A percentile compares a stretch with the other conserved stretches of the same genome.
Evolutionary conservation across 2,113 vertebrate species (phyloP).

Genomic region (Dendropsophus ebraccatus): DNA sequence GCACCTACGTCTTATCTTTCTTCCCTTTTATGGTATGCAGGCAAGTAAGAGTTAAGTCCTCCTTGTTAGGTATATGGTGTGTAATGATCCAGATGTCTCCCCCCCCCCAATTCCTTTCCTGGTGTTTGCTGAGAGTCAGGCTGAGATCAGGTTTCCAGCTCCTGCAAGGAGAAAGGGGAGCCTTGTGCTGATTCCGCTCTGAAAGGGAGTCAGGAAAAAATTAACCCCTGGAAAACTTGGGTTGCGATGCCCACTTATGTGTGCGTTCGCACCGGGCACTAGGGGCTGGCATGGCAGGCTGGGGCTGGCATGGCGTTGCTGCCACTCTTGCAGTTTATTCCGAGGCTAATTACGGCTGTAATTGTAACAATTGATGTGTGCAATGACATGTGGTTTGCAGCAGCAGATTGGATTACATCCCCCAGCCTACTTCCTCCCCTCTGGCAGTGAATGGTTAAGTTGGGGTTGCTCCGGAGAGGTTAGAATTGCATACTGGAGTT

Average conservation of each 20-base stretch:
- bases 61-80: constrained; percentile 44
- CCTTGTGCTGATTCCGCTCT: constrained; percentile 58
- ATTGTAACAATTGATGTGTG: constrained; percentile 41
- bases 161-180: constrained; percentile 55
- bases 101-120: constrained; percentile 56
- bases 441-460: constrained; percentile 41
- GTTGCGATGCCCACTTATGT: background rate
- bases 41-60: constrained; percentile 38
- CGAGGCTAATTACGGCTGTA: constrained; percentile 37
- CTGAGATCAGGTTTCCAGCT: constrained; percentile 63
- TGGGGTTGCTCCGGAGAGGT: constrained; percentile 5
- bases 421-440: constrained; percentile 21
- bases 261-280: background rate
- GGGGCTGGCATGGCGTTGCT: background rate
- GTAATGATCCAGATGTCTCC: constrained; percentile 40
- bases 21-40: background rate
- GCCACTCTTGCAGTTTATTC: background rate
- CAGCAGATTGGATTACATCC: constrained; percentile 36
- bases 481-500: constrained; percentile 46
- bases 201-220: constrained; percentile 43
- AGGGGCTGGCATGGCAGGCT: background rate
- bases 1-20: background rate
- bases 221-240: constrained; percentile 37
- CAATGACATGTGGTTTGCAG: constrained; percentile 36
- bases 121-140: constrained; percentile 64